phyloP scores from a whole-genome alignment of 2,888 invertebrate genomes.

The Gisinianus flammeolus region DNA sequence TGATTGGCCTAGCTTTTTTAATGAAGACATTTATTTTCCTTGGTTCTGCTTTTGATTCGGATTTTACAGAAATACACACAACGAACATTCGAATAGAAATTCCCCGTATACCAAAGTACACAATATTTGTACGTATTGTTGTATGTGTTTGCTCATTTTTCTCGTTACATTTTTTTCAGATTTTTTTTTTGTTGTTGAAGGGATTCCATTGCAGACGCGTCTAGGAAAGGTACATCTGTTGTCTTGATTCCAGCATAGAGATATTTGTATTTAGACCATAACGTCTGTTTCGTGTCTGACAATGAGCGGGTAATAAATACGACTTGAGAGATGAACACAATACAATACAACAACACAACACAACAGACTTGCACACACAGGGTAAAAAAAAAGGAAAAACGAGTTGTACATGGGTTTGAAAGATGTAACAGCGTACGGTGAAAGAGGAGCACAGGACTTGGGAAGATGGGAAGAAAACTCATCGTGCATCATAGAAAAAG shows the following conservation, averaged over 20 bases:
- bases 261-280: neutral
- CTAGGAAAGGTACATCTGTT: no score
- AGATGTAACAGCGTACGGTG: no score
- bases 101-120: no score
- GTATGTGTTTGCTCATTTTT: neutral
- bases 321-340: no score
- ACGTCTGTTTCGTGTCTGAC: constrained; percentile 17
- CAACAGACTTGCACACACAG: neutral
- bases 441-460: neutral
- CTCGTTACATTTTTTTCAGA: neutral
- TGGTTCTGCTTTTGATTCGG: neutral
- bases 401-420: no score
- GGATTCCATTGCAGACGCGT: no score
- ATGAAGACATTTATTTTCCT: constrained; percentile 19
- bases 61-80: neutral
- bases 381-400: neutral
- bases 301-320: constrained; percentile 20
- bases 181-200: neutral
- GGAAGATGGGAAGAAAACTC: neutral
- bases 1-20: neutral
- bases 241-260: neutral
- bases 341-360: no score
- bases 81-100: neutral
- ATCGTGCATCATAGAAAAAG: no score
- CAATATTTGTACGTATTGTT: neutral